Conservation (phyloP, 2,113 vertebrate species). For the Lepus timidus region DNA sequence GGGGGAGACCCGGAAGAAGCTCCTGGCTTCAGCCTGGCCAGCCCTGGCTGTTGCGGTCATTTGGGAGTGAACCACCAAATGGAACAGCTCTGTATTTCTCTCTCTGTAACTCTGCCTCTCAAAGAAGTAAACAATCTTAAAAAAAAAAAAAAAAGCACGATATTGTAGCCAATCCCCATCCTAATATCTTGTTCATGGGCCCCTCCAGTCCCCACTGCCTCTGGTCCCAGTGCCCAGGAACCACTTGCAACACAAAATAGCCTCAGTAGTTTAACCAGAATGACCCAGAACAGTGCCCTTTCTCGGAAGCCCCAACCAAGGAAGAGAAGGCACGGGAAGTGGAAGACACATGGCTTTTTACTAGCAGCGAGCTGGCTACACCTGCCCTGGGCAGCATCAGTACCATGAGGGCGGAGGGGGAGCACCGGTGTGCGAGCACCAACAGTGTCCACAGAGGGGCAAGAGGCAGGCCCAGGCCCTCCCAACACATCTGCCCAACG, state of each 20-base stretch:
- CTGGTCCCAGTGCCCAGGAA: not conserved
- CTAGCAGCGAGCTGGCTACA: conserved; percentile 20
- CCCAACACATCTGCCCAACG: not conserved
- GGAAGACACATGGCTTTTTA: conserved; percentile 71
- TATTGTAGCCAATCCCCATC: not conserved
- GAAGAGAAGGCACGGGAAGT: not conserved
- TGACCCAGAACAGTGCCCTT: not conserved
- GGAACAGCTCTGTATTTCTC: too few relatives aligned
- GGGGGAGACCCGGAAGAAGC: too few relatives aligned
- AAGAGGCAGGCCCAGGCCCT: not conserved
- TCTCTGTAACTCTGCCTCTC: too few relatives aligned
- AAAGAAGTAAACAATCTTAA: too few relatives aligned
- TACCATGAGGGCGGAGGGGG: not conserved
- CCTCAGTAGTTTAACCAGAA: not conserved
- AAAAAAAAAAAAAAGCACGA: too few relatives aligned
- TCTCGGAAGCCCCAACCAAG: conserved; percentile 18
- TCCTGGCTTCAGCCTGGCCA: too few relatives aligned
- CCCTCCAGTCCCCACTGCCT: not conserved
- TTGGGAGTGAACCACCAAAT: too few relatives aligned
- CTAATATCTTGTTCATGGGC: not conserved
- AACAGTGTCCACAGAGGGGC: not conserved
- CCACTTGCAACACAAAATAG: not conserved
- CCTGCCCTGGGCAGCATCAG: not conserved
- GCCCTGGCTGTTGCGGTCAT: too few relatives aligned
- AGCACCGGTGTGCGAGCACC: conserved; percentile 58